Base-by-base conservation (phyloP, 1,140 invertebrate species). In the Cherax quadricarinatus region DNA sequence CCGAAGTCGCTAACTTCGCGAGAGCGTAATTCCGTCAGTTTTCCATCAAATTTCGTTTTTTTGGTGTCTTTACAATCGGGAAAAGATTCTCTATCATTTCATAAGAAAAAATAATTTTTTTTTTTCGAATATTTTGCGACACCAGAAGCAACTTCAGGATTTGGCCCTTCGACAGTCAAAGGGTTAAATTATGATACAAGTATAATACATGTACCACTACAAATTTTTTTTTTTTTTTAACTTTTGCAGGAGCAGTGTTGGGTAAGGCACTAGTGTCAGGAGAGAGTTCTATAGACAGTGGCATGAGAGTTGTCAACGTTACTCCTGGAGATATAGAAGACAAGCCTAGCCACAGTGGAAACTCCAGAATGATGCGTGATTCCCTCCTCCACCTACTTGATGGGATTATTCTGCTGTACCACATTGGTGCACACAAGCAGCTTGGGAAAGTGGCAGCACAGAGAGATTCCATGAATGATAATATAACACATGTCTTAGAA, bases 351-450 rank as follows among this genome's bases (percentile, higher is more conserved):
- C 48, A n/a, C 1, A 48, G 24, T 4, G 82, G 73, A 4, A 89
- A 93, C 10, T 49, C 49, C 4, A 94, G 93, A 89, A 86, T 94
- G 49, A 80, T 86, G 9, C 70, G 21, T 0, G 91, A 93, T 9
- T 94, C 94, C 80, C 86, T 96, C 57, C 94, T 95, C 91, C 96
- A 97, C 93, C 94, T 97, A 3, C 94, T 97, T 0, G 97, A 97
- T 94, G 96, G 96, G 30, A 95, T 97, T 1, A 95, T 97, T 18
- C 95, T 97, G 0, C 95, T 97, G 85, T 97, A 97, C 93, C 96
- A 97, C 87, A 96, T 96, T 79, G 95, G 96, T 51, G 97, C 97
- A 16, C 96, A 97, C 94, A 97, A 97, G 94, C 97, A 97, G 94
- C 95, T 97, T 12, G 96, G 96, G 41, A 97, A 97, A 95, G 97